Evolutionary conservation across 2,113 vertebrate species (phyloP).

Genomic region (Phyllostomus hastatus): DNA sequence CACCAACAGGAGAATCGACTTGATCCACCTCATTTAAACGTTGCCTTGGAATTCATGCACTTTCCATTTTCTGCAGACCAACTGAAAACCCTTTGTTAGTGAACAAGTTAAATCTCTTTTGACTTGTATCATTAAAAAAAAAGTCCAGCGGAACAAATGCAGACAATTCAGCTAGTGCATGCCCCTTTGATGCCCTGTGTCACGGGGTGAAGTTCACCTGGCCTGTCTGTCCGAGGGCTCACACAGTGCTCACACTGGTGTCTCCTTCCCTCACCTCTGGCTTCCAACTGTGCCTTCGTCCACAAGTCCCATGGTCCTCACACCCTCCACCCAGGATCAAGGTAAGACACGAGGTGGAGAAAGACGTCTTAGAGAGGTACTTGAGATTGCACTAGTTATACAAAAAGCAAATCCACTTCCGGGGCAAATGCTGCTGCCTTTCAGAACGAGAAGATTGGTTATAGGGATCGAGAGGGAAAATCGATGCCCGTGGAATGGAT

Average conservation of each 20-base stretch:
- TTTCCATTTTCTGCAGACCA: not conserved
- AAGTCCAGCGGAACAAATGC: not conserved
- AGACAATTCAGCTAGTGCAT: rapidly evolving
- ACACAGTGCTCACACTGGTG: rapidly evolving
- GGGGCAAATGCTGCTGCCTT: not conserved
- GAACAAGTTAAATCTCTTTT: not conserved
- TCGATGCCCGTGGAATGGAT: not conserved
- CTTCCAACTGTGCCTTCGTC: not conserved
- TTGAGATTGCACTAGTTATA: rapidly evolving
- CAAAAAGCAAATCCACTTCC: conserved; percentile 15
- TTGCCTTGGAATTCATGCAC: not conserved
- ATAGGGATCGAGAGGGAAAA: not conserved
- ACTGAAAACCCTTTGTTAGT: not conserved
- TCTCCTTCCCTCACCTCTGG: not conserved
- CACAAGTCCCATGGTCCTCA: not conserved
- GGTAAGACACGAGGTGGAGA: not conserved
- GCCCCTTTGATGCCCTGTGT: rapidly evolving
- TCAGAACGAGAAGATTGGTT: not conserved
- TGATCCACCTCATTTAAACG: not conserved
- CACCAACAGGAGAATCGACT: not conserved
- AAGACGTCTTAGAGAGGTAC: not conserved
- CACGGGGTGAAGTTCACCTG: not conserved
- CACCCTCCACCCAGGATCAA: not conserved
- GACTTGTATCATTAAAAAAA: not conserved
- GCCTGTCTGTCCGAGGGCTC: not conserved